Base-by-base conservation (phyloP, 2,797 vertebrate species). In the Choloepus didactylus region DNA sequence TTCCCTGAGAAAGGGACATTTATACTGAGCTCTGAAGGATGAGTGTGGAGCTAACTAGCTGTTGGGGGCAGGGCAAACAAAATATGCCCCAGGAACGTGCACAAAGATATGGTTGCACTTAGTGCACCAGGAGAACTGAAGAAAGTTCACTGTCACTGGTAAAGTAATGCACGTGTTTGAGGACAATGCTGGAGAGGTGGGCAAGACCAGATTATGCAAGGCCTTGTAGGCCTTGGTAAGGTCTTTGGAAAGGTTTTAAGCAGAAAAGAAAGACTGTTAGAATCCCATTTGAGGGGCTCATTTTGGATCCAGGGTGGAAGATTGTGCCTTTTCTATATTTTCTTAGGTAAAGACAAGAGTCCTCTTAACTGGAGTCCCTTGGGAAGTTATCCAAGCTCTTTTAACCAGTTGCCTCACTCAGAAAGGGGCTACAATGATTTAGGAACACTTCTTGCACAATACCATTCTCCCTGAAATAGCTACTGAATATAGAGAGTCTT, bases 381-480 rank as follows among this genome's bases (percentile, higher is more conserved):
- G 92, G 95, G 94, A 96, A 95, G 93, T 94, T 73, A 96, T 79
- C 93, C 72, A 89, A 88, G 41, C 70, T 93, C 44, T 93, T 70
- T 91, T 95, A 88, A 87, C 70, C 67, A 96, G 93, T 81, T 95
- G 96, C 91, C 60, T 94, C 84, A 85, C 94, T 75, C 66, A 75
- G 91, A 97, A 83, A 91, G 89, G 94, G 95, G 76, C 46, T 18
- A 35, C 75, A 73, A 92, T 54, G 87, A 93, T 95, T 89, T 95
- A 46, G 31, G 84, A 93, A 82, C 49, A 91, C 59, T 90, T 86
- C 54, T 66, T 89, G 82, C 41, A 79, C 31, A 64, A 94, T 73
- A 85, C 29, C 54, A 54, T 86, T 92, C 81, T 88, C 84, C 77
- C 67, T 75, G 81, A 97, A 96, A 94, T 88, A 95, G 95, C 79